Percentiles rank a stretch among this genome's conserved stretches.
Evolutionary conservation across 2,888 invertebrate species (phyloP).

Genomic region (Tetanocera ferruginea): DNA sequence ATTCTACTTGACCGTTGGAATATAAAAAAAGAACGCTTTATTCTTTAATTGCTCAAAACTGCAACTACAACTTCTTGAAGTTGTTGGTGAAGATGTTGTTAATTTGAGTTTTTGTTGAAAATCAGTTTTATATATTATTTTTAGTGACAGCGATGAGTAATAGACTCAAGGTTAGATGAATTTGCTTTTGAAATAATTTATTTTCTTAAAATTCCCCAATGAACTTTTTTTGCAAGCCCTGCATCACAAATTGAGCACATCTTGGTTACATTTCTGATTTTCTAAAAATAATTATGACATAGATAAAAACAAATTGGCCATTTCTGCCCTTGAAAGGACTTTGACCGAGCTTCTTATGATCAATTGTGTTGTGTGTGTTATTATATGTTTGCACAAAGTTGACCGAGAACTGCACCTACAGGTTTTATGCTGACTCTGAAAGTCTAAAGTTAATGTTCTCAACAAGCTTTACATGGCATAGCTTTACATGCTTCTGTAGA

Average conservation of each 20-base stretch:
- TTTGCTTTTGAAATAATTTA: not conserved
- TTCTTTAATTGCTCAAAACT: not conserved
- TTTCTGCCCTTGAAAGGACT: too few species aligned
- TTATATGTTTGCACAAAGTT: too few species aligned
- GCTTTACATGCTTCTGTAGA: too few species aligned
- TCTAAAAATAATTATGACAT: too few species aligned
- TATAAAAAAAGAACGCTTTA: not conserved
- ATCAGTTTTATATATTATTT: not conserved
- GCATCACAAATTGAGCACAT: not conserved
- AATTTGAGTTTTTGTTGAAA: not conserved
- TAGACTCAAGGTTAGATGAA: not conserved
- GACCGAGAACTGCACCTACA: too few species aligned
- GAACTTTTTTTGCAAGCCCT: not conserved
- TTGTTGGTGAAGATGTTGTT: not conserved
- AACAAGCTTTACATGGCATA: too few species aligned
- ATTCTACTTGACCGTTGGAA: conserved; percentile 4
- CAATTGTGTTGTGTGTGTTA: too few species aligned
- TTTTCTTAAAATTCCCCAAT: not conserved
- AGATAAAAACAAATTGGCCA: too few species aligned
- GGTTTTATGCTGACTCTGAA: too few species aligned
- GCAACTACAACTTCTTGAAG: not conserved
- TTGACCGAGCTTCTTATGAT: too few species aligned
- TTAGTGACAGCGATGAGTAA: not conserved
- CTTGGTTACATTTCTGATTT: too few species aligned
- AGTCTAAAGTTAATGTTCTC: too few species aligned